Base-by-base conservation (phyloP, 2,888 invertebrate species). In the Leptopilina myrica region DNA sequence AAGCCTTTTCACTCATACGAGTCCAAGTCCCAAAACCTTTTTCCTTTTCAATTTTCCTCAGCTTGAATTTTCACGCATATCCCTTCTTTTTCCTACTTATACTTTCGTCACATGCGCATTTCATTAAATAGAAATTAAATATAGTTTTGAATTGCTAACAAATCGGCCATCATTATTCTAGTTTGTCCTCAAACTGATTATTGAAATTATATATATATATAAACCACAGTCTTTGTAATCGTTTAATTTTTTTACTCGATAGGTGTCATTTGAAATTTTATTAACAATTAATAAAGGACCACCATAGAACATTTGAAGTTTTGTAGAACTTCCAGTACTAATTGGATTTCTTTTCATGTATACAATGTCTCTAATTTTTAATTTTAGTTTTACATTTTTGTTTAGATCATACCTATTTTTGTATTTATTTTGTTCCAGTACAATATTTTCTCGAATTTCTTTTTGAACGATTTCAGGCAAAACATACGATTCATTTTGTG, bases 261-360 rank as follows among this genome's bases (percentile, higher is more conserved):
- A 56, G n/a, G 14, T 56, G 14, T 56, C n/a, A 14, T 56, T 6
- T 1, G 56, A 56, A 20, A 79, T 64, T 9, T 46, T 26, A 53
- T 76, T 11, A 9, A 40, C 26, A 14, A 82, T 64, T 14, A 78
- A 76, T 14, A 80, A 33, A 1, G 82, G 80, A 8, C 82, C 82
- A 40, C 40, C 43, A 15, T 40, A 82, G 14, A 53, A 69, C 6
- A 76, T 14, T 12, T 80, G 80, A 2, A 82, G 64, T 26, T 80
- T 82, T 11, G 80, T 82, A 0, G 76, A 76, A 11, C 78, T 76
- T 3, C 80, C 80, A 0, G 80, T 82, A 7, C 73, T 76, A 0
- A 77, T 59, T 0, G 76, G 79, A 14, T 79, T 78, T 1, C 26
- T 6, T 20, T 80, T 67, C 5, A 80, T 65, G 26, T 43, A 80